phyloP scores from a whole-genome alignment of 1,140 invertebrate genomes.

The Sminthurinus signatus region DNA sequence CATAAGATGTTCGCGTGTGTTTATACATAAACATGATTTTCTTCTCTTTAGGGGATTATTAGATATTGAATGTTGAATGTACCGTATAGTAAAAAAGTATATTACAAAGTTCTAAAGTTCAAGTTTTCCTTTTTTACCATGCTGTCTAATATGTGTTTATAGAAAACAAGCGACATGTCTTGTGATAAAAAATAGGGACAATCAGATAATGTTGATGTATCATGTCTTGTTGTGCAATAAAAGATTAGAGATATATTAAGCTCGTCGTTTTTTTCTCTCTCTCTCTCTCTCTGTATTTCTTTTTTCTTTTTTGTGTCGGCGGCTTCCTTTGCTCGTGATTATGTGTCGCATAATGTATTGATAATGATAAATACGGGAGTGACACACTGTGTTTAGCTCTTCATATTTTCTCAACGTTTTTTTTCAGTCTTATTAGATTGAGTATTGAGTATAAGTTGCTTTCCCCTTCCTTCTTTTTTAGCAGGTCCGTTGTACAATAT shows the following conservation, averaged over 20 bases:
- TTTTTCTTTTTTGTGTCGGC: not conserved
- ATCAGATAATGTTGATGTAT: conserved; percentile 31
- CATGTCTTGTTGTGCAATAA: conserved; percentile 28
- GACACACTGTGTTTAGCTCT: too few species aligned
- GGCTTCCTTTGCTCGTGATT: conserved; percentile 8
- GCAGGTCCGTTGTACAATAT: too few species aligned
- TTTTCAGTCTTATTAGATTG: not conserved
- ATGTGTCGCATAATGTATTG: conserved; percentile 1
- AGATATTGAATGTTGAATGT: too few species aligned
- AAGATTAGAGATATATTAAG: conserved; percentile 29
- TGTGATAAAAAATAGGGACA: conserved; percentile 32
- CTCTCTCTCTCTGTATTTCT: too few species aligned
- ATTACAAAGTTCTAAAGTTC: too few species aligned
- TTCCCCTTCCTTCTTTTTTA: not conserved
- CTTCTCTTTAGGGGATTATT: too few species aligned
- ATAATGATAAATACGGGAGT: not conserved
- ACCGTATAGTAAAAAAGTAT: too few species aligned
- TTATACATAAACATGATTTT: too few species aligned
- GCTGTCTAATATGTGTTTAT: too few species aligned
- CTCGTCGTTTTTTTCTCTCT: conserved; percentile 22
- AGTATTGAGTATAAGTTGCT: not conserved
- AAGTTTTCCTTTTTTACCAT: too few species aligned
- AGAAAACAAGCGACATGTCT: not conserved
- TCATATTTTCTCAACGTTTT: conserved; percentile 9
- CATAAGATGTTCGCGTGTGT: not conserved